Percentiles rank a stretch among this genome's conserved stretches.
These are phyloP conservation scores for human DNA, from an alignment of 2,113 vertebrate species.

Conservation along the genomic window DNA sequence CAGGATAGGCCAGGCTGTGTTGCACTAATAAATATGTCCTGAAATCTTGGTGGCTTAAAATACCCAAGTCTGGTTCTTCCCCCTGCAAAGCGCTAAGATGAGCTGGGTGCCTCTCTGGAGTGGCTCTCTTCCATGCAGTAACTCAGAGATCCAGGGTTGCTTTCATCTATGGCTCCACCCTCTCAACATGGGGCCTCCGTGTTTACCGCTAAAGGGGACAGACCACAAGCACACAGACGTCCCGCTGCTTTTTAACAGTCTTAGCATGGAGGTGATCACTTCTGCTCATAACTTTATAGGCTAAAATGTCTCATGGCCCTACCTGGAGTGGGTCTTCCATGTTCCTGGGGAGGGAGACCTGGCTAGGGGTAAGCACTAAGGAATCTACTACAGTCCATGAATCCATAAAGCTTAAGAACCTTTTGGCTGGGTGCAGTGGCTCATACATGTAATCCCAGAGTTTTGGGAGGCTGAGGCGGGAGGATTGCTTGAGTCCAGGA, in stretches of 20 bases:
- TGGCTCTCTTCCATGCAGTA: not conserved
- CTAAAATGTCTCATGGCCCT: not conserved
- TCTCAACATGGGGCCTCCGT: rapidly evolving
- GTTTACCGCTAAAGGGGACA: not conserved
- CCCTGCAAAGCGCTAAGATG: rapidly evolving
- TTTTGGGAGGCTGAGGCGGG: too few relatives aligned
- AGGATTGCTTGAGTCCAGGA: too few relatives aligned
- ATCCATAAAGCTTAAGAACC: not conserved
- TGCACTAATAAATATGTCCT: not conserved
- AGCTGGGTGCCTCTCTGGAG: rapidly evolving
- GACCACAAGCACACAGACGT: not conserved
- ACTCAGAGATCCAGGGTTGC: not conserved
- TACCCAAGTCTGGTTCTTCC: too few relatives aligned
- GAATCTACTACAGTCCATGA: not conserved
- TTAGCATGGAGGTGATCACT: not conserved
- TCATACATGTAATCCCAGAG: too few relatives aligned
- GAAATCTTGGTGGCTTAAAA: not conserved
- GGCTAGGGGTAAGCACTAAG: not conserved
- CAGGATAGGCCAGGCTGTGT: not conserved
- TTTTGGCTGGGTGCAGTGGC: too few relatives aligned
- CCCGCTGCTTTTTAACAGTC: not conserved
- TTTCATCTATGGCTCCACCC: not conserved
- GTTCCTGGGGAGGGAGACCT: not conserved
- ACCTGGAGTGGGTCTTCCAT: not conserved
- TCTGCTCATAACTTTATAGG: not conserved